Evolutionary conservation across 2,888 invertebrate species (phyloP), one percentile per base, ranked within the genome.

Genomic region (Ectemnius continuus): DNA sequence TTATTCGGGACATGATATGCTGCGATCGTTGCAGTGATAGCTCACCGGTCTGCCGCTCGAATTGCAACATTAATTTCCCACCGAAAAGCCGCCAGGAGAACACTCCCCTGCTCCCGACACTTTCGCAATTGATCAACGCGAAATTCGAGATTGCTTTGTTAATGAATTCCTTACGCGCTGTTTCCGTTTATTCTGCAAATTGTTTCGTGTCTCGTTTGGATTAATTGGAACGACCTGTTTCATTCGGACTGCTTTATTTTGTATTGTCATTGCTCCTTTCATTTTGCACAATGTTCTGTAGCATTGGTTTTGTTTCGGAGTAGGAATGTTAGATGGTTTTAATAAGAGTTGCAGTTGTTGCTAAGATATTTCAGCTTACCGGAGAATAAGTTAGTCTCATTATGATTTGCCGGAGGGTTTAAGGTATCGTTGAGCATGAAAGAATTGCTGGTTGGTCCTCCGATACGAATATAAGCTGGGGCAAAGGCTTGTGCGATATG

Each of bases 391-490:
- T 79, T 81, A 26, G 80, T 76, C n/a, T 85, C 47, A 3, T 73
- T 73, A 6, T 76, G 58, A 20, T 74, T 71, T n/a, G 83, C 70
- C 0, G 76, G 79, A 52, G 79, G 79, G 59, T 82, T 64, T 2
- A 73, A 69, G 58, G 16, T 52, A 11, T 76, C 82, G 60, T 84
- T 80, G 61, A 90, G 90, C 4, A 79, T 79, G 66, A 88, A 86
- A 20, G 86, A 85, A 1, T 93, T 91, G 1, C 94, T 94, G 64
- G 93, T 93, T 0, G 94, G 94, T 0, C 96, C 96, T 18, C 94
- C 94, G 59, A 97, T 92, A 65, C 96, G 93, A 2, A 97, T 90
- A 89, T 94, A 96, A 0, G 95, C 94, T 1, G 97, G 96, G 0
- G 94, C 92, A 18, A 97, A 89, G 2, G 94, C 92, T 45, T 93